Evolutionary conservation across 2,113 vertebrate genomes (phyloP), one percentile per base, ranked within the genome.

Genomic region (Hyla sarda): DNA sequence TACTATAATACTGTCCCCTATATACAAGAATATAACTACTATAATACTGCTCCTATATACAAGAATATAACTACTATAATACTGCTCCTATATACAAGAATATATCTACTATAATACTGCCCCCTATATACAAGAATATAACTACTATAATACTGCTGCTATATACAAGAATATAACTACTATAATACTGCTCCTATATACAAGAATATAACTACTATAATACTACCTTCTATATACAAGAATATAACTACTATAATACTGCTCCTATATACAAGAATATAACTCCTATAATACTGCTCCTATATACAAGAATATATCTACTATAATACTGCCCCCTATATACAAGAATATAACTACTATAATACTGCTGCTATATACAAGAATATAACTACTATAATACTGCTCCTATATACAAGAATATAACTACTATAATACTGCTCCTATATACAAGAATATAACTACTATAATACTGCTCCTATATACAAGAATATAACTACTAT

Each of bases 331-430:
- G 47, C 47, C 47, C 8, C 41, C 41, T 41, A 62, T 62, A 23
- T 62, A 62, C 58, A 62, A 62, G n/a, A 62, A 62, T 62, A 62
- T 62, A 62, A 62, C 58, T 62, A 62, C 58, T 62, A 62, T 62
- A 62, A 62, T 62, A 62, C 58, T 25, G 58, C n/a, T 13, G n/a
- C 58, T 62, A 25, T 62, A 23, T 62, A 62, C 58, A 62, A 62
- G n/a, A 62, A 62, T 62, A 62, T 62, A 62, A 62, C 58, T 62
- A 62, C 58, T 62, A 62, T 62, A 62, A 62, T 62, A 62, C 58
- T 62, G n/a, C n/a, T 13, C 58, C 58, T 62, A 62, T 62, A 23
- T 62, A 62, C 58, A 62, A 25, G 58, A 62, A 28, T 62, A 25
- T 62, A 62, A 25, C n/a, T 62, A 62, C 58, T 62, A 62, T 62